Base-by-base conservation (phyloP, 2,797 vertebrate genomes). In the Danio choprae region DNA sequence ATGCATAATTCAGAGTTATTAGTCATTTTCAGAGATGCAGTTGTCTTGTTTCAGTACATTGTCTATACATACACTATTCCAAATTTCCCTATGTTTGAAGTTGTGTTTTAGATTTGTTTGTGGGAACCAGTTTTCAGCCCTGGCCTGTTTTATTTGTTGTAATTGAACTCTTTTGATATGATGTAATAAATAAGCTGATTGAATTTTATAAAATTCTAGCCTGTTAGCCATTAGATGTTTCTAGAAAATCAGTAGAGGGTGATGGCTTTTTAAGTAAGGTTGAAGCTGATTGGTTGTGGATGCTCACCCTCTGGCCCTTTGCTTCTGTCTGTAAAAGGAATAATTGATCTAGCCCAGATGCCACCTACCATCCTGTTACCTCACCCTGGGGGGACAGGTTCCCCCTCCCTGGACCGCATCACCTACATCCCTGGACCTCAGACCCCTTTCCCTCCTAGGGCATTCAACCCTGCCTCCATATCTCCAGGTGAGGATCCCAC, bases 311-410 rank as follows among this genome's bases (percentile, higher is more conserved):
- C 77, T 94, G 94, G 93, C 93, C 94, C 93, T 95, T 94, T 95
- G 94, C 94, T 95, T 95, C 94, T 95, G 94, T 95, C 93, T 95
- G 94, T 93, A 94, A 94, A 94, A 99, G 98, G 98, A 92, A 99
- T 99, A 89, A 99, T 99, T 93, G 98, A 99, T 94, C 93, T 99
- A 94, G 97, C 96, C 93, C 98, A 98, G 90, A 99, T 99, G 98
- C 96, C 97, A 91, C 97, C 97, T 90, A 95, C 98, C 89, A 98
- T 99, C 93, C 91, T 99, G 94, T 97, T 99, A 93, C 96, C 98
- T 96, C 97, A 99, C 88, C 97, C 96, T 80, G 97, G 96, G 91
- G 97, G 96, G 88, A 94, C 97, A 80, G 97, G 95, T 92, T 95
- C 96, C 86, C 96, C 97, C 83, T 96, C 95, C 87, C 95, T 98